Conservation (phyloP, 2,797 vertebrate genomes). For the Esox masquinongy region DNA sequence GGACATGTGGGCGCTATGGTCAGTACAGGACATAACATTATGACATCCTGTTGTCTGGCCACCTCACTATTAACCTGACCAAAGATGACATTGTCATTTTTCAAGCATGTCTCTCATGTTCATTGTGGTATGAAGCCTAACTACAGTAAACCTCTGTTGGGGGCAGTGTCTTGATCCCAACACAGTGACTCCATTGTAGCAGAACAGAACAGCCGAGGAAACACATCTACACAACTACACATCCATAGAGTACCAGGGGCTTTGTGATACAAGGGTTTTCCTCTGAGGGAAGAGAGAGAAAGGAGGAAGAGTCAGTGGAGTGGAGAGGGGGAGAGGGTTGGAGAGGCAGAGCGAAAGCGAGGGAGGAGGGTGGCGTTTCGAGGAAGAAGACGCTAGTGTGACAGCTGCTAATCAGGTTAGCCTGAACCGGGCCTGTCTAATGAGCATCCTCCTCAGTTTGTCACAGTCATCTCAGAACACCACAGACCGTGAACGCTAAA, state of each 20-base stretch:
- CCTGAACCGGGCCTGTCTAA: conserved; percentile 76
- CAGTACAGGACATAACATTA: conserved; percentile 40
- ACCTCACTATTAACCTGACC: neutral
- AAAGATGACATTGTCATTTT: neutral
- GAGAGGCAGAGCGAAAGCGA: conserved; percentile 42
- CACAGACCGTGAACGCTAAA: conserved; percentile 74
- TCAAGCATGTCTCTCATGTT: neutral
- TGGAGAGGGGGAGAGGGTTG: conserved; percentile 48
- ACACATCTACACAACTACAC: neutral
- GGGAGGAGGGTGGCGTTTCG: conserved; percentile 47
- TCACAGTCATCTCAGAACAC: conserved; percentile 74
- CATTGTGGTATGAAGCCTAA: neutral
- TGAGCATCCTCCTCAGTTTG: conserved; percentile 76
- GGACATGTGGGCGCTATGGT: conserved; percentile 86
- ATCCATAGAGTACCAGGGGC: neutral
- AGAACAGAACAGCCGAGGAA: neutral
- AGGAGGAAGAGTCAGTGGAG: conserved; percentile 30
- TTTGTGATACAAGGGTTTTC: conserved; percentile 25
- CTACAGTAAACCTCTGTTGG: neutral
- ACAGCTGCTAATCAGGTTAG: conserved; percentile 84
- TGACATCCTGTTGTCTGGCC: conserved; percentile 10
- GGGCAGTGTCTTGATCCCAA: neutral
- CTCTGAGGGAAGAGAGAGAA: conserved; percentile 25
- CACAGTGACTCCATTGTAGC: neutral
- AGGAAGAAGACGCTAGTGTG: conserved; percentile 70